Evolutionary conservation across 2,113 vertebrate genomes (phyloP).

Genomic region (Cyphomyrus plagiostoma): DNA sequence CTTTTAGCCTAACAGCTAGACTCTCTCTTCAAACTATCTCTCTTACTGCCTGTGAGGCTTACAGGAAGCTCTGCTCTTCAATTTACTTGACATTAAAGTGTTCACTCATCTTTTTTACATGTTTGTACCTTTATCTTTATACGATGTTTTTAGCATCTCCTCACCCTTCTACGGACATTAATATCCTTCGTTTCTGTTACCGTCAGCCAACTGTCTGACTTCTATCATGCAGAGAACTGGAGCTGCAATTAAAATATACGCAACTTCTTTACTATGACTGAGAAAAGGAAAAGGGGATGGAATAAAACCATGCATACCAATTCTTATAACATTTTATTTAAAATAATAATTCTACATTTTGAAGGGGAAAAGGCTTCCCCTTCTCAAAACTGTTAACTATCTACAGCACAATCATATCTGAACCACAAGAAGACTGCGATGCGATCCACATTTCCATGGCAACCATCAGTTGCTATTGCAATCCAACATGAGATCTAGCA

Average conservation of each 20-base stretch:
- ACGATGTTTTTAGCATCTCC: background rate
- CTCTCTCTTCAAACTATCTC: background rate
- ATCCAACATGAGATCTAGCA: slow-evolving; percentile 27
- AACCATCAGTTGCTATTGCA: slow-evolving; percentile 29
- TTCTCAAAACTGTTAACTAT: background rate
- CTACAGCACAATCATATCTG: slow-evolving; percentile 43
- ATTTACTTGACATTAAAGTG: background rate
- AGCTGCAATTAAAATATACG: background rate
- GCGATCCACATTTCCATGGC: slow-evolving; percentile 40
- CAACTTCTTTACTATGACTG: background rate
- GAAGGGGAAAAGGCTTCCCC: background rate
- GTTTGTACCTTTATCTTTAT: background rate
- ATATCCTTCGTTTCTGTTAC: background rate
- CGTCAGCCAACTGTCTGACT: background rate
- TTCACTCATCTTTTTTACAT: background rate
- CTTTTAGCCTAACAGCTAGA: background rate
- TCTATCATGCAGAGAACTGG: background rate
- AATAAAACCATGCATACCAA: background rate
- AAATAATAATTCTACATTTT: background rate
- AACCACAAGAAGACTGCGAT: slow-evolving; percentile 60
- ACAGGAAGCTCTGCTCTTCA: background rate
- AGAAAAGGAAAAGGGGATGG: background rate
- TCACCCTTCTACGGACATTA: background rate
- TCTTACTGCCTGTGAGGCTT: background rate
- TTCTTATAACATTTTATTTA: background rate